Evolutionary conservation across 2,888 invertebrate genomes (phyloP).

Genomic region (Orthosia cruda): DNA sequence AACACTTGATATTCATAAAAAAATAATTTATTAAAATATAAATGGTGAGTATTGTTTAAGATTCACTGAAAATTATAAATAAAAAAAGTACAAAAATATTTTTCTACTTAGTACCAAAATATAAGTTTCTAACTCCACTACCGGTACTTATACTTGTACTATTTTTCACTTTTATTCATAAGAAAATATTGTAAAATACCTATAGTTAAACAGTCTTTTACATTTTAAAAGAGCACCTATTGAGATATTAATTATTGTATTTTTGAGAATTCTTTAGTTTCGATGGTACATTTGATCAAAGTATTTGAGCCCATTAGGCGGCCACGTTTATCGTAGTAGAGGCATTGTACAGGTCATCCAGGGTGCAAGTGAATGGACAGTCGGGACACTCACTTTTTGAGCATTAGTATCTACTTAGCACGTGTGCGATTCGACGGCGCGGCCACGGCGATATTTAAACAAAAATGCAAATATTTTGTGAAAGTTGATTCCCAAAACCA

Average conservation of each 20-base stretch:
- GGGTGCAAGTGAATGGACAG: too few relatives aligned
- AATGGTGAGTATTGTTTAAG: slow-evolving; percentile 44
- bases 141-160: not conserved
- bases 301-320: too few relatives aligned
- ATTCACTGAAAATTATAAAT: slow-evolving; percentile 44
- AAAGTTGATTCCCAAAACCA: too few relatives aligned
- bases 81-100: slow-evolving; percentile 37
- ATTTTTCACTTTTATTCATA: not conserved
- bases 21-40: slow-evolving; percentile 53
- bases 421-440: too few relatives aligned
- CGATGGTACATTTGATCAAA: too few relatives aligned
- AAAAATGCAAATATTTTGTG: too few relatives aligned
- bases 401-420: slow-evolving; percentile 2
- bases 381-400: not conserved
- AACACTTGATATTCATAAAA: slow-evolving; percentile 16
- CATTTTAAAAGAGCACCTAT: slow-evolving; percentile 30
- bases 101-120: slow-evolving; percentile 22
- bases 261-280: too few relatives aligned
- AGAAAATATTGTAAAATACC: slow-evolving; percentile 21
- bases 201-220: slow-evolving; percentile 58
- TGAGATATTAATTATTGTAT: not conserved
- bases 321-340: too few relatives aligned
- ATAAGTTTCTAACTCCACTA: not conserved
- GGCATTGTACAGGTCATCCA: too few relatives aligned
- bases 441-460: too few relatives aligned